Evolutionary conservation across 1,140 invertebrate species (phyloP), one percentile per base, ranked within the genome.

Genomic region (Drosophila yakuba): DNA sequence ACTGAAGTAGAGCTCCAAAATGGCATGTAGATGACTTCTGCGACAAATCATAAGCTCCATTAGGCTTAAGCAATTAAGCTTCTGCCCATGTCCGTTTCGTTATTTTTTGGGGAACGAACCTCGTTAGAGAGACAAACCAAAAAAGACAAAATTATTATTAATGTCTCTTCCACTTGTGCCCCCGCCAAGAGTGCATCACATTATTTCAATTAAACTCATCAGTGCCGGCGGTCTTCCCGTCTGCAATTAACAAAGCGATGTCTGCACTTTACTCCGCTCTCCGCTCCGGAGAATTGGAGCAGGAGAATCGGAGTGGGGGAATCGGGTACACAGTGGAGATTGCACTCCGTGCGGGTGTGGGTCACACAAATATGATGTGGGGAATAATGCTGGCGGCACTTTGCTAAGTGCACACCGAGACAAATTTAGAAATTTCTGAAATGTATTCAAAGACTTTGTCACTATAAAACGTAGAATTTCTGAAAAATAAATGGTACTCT

Each of bases 201-300:
- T 89, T 89, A 90, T 89, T 89, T 84, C 84, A 89, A 89, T 89
- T 89, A 89, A 89, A 84, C 74, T 89, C 84, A 83, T 89, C 84
- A 89, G 74, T 62, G 73, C 73, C 77, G 68, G 69, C 73, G 63
- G 75, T 66, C 83, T 75, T 62, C 83, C 75, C 67, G 66, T 61
- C 78, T 60, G 77, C 80, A 89, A 89, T 89, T 89, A 89, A 89
- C 72, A 55, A 58, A 74, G 51, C 66, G 78, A 44, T 54, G 59
- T 58, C 68, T 51, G 76, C 83, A 86, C 82, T 86, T 86, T 82
- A 86, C 84, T 86, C 35, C 48, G 51, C 20, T 20, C 84, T 86
- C 35, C 48, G 51, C 54, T 39, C 44, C 8, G n/a, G 12, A 38
- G 48, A 25, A 43, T 45, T 36, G 32, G 44, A 35, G 44, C 12